Evolutionary conservation across 2,113 vertebrate genomes (phyloP).

Genomic region (Vidua macroura): DNA sequence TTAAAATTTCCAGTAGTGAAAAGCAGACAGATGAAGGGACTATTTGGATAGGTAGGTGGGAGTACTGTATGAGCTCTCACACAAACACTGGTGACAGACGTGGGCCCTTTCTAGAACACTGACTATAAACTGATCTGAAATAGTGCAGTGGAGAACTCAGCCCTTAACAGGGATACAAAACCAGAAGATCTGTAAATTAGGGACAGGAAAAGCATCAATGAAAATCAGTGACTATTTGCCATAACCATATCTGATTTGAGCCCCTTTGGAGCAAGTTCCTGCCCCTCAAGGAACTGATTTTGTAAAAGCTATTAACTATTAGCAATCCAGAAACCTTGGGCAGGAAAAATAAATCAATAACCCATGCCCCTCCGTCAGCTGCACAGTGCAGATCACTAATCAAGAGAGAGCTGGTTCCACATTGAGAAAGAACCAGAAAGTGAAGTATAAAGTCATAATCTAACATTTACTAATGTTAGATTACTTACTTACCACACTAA

Average conservation of each 20-base stretch:
- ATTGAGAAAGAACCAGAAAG: neutral
- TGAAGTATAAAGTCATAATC: neutral
- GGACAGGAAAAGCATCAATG: neutral
- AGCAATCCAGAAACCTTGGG: neutral
- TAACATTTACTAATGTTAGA: neutral
- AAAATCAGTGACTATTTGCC: neutral
- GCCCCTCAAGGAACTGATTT: neutral
- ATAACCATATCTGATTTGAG: neutral
- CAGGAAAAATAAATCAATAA: neutral
- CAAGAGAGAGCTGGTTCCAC: neutral
- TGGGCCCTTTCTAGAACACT: neutral
- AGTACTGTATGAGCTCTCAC: neutral
- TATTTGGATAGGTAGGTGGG: neutral
- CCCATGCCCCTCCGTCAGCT: neutral
- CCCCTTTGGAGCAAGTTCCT: neutral
- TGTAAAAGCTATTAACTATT: neutral
- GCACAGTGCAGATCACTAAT: neutral
- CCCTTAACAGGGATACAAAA: neutral
- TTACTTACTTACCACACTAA: accelerated
- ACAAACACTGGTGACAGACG: neutral
- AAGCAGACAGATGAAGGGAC: neutral
- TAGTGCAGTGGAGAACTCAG: neutral
- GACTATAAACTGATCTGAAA: neutral
- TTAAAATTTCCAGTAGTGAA: neutral
- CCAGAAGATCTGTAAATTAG: neutral